Evolutionary conservation across 2,888 invertebrate species (phyloP).

Genomic region (Hetaerina titia): DNA sequence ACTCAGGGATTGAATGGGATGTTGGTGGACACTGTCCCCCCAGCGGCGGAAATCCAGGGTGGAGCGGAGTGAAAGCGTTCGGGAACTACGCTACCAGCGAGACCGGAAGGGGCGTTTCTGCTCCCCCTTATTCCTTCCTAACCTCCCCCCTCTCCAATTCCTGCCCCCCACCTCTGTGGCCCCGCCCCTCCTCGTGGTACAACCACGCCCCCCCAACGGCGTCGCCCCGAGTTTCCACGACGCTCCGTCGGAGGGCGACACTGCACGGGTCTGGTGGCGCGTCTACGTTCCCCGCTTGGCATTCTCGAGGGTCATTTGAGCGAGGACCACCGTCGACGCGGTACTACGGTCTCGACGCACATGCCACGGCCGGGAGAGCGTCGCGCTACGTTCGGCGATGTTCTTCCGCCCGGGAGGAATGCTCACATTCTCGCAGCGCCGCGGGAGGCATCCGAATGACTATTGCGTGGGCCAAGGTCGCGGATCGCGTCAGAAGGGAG

Average conservation of each 20-base stretch:
- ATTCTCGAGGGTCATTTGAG: not conserved
- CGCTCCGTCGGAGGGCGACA: conserved; percentile 67
- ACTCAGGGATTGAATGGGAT: not conserved
- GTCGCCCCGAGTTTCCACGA: conserved; percentile 52
- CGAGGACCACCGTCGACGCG: not conserved
- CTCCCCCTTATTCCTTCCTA: not conserved
- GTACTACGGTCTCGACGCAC: not conserved
- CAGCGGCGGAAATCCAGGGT: not conserved
- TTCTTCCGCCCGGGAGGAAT: no score
- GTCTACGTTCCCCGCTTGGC: not conserved
- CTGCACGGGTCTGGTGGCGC: conserved; percentile 7
- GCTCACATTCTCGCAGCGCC: not conserved
- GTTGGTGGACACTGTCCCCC: not conserved
- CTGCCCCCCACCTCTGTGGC: not conserved
- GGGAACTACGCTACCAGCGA: conserved; percentile 51
- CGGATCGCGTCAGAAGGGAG: not conserved
- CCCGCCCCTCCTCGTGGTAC: conserved; percentile 4
- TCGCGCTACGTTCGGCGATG: no score
- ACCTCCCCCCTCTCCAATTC: not conserved
- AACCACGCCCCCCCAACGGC: not conserved
- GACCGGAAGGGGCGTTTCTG: conserved; percentile 51
- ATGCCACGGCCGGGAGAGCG: not conserved
- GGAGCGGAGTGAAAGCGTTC: not conserved
- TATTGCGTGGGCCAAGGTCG: not conserved
- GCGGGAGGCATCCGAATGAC: not conserved